phyloP scores from a whole-genome alignment of 2,113 vertebrate species.

The Mugil cephalus region DNA sequence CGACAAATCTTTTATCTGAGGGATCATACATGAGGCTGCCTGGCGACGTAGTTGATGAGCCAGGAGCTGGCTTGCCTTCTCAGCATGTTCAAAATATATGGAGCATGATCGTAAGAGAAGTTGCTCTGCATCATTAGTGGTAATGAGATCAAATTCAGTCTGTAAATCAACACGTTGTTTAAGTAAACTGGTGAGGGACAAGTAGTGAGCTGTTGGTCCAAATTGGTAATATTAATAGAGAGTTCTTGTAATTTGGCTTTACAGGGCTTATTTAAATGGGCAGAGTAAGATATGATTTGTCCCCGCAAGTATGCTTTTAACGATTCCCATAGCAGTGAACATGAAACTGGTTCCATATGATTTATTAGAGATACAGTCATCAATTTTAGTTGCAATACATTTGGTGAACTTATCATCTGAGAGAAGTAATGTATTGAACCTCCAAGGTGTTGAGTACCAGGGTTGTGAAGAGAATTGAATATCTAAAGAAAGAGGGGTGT shows the following conservation, averaged over 20 bases:
- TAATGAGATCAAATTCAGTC: no score
- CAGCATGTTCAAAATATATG: no score
- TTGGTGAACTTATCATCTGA: neutral
- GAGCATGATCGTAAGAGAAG: no score
- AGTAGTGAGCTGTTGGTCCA: no score
- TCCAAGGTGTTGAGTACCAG: neutral
- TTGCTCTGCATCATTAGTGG: no score
- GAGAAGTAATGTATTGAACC: neutral
- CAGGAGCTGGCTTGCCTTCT: neutral
- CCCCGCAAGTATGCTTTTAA: no score
- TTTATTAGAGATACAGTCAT: no score
- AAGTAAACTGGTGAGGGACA: no score
- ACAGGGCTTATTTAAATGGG: neutral
- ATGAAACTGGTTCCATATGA: neutral
- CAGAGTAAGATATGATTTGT: neutral
- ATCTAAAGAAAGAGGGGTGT: neutral
- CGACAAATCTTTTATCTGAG: neutral
- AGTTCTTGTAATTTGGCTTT: neutral
- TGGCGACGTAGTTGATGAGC: neutral
- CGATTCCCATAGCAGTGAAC: no score
- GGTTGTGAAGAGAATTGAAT: neutral
- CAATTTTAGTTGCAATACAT: neutral
- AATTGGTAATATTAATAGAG: no score
- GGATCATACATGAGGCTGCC: neutral
- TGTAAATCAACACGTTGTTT: no score